Conservation (phyloP, 2,888 invertebrate genomes). For the Xestia c-nigrum region DNA sequence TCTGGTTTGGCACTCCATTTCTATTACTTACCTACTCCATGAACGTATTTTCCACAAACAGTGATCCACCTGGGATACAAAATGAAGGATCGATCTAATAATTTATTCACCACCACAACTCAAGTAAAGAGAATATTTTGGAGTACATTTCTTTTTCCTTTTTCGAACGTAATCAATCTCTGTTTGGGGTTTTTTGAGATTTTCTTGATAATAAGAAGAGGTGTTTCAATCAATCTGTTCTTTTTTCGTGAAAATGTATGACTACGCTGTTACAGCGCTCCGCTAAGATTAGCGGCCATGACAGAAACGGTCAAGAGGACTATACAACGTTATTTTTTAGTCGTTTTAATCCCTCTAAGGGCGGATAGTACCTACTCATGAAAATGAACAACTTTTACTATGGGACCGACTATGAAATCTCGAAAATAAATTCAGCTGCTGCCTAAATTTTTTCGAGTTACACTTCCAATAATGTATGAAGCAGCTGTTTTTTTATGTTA, state of each 20-base stretch:
- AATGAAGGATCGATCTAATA: constrained; percentile 31
- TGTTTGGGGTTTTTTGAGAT: constrained; percentile 19
- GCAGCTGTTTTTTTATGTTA: too few species aligned
- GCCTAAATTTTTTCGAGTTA: too few species aligned
- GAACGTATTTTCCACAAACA: background rate
- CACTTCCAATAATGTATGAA: too few species aligned
- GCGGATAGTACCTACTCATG: too few species aligned
- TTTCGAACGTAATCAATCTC: constrained; percentile 26
- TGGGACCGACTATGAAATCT: too few species aligned
- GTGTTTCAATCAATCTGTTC: constrained; percentile 11
- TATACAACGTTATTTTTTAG: too few species aligned
- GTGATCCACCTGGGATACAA: constrained; percentile 10
- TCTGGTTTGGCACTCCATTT: background rate
- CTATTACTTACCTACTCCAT: constrained; percentile 1
- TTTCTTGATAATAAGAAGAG: constrained; percentile 1
- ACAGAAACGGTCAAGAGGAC: too few species aligned
- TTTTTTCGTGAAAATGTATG: background rate
- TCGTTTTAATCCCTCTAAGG: too few species aligned
- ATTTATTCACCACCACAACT: constrained; percentile 44
- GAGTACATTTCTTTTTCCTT: constrained; percentile 13
- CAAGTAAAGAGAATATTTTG: constrained; percentile 29
- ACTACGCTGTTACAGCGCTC: background rate
- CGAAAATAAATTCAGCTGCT: too few species aligned
- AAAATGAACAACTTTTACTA: too few species aligned
- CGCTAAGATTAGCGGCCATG: too few species aligned